Evolutionary conservation across 2,888 invertebrate species (phyloP), one percentile per base, ranked within the genome.

Genomic region (Crematogaster levior): DNA sequence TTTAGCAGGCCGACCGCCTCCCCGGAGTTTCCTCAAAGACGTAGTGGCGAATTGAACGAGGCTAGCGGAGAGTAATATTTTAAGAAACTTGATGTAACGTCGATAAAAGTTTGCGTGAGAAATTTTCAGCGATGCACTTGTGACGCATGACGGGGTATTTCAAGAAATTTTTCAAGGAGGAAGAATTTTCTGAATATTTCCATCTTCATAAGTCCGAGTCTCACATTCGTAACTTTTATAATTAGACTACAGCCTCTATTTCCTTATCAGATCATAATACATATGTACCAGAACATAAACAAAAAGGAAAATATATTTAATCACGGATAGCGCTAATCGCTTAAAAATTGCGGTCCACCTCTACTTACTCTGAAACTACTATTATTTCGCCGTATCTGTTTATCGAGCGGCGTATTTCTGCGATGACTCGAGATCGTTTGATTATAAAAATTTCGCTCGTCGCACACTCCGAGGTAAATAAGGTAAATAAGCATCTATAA

Each of bases 21-120:
- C 34, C 24, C 6, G 37, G 63, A 63, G 43, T 77, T 56, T 60
- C 2, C 63, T 72, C 65, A 56, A 70, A 72, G 73, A 51, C 30
- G n/a, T 43, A 30, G 21, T 56, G 43, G 30, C 21, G 27, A 51
- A 34, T 51, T 40, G n/a, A 65, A 24, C 27, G 43, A 21, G 43
- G 30, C 21, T 66, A 30, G n/a, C 30, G 40, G 3, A 27, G 63
- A 27, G 68, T 56, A 77, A 77, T 77, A 77, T 66, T 30, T 77
- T 80, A 80, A 80, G 73, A 60, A 34, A 43, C 70, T 72, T 56
- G 73, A 73, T 80, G 46, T 72, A 60, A 60, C 46, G 73, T 60
- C 80, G 37, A 80, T 72, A 73, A 48, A 60, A 80, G 66, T 65
- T 65, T 60, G 24, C 37, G 37, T 37, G 46, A 48, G 15, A 80